These are phyloP conservation scores for Phortica variegata DNA, from an alignment of 1,140 invertebrate species.

Conservation along the genomic window DNA sequence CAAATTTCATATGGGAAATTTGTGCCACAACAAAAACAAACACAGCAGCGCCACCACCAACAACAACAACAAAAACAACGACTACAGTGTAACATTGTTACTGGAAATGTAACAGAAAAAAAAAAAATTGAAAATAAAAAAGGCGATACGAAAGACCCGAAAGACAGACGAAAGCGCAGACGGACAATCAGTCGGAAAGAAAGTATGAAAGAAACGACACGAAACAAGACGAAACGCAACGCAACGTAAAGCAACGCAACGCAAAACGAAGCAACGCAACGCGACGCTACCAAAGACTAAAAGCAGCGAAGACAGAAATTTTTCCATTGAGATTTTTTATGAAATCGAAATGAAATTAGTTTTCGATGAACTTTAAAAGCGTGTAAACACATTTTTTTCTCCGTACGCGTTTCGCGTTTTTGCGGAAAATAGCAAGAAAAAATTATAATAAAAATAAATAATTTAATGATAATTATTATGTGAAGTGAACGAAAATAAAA, in stretches of 20 bases:
- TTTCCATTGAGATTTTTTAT: conserved; percentile 49
- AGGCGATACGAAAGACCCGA: conserved; percentile 6
- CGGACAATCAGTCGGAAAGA: conserved; percentile 13
- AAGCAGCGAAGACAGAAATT: conserved; percentile 33
- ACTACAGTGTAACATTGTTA: conserved; percentile 38
- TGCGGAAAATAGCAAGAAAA: conserved; percentile 18
- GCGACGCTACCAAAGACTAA: too few relatives aligned
- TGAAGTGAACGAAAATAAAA: too few relatives aligned
- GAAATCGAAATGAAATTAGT: conserved; percentile 57
- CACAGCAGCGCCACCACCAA: conserved; percentile 20
- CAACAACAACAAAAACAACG: conserved; percentile 11
- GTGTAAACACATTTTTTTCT: conserved; percentile 41
- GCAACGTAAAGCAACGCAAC: conserved; percentile 33
- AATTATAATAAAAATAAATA: conserved; percentile 2
- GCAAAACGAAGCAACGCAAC: conserved; percentile 10
- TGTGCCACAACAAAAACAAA: conserved; percentile 11
- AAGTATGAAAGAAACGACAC: conserved; percentile 38
- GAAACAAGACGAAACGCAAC: conserved; percentile 11
- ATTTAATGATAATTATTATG: too few relatives aligned
- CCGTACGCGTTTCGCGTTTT: conserved; percentile 22
- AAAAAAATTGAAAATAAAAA: conserved; percentile 6
- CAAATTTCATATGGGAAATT: conserved; percentile 30
- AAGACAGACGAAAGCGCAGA: neutral
- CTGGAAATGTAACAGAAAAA: conserved; percentile 34
- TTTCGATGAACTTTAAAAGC: conserved; percentile 57